A percentile compares a stretch with the other conserved stretches of the same genome.
phyloP scores from a whole-genome alignment of 2,888 invertebrate species.

The Pemphredon lugubris region DNA sequence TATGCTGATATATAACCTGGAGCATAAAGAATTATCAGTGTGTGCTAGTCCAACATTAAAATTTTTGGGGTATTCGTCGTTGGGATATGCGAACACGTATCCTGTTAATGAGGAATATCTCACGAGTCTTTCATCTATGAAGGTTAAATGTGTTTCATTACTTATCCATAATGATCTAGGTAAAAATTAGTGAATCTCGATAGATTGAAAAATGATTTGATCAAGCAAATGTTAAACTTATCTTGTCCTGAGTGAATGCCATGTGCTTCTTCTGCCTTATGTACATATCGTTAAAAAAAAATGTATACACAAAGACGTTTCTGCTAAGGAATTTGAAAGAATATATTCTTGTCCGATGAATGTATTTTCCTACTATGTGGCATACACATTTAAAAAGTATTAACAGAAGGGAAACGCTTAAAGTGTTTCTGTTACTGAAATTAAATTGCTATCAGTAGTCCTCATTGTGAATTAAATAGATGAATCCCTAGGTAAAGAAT shows the following conservation, averaged over 20 bases:
- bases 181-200: conserved; percentile 5
- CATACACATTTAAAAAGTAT: conserved; percentile 25
- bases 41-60: not conserved
- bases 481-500: conserved; percentile 14
- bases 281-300: conserved; percentile 20
- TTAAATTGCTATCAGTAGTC: no score
- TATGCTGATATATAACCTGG: not conserved
- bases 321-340: conserved; percentile 25
- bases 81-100: not conserved
- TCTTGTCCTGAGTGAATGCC: conserved; percentile 24
- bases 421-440: conserved; percentile 28
- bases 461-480: conserved; percentile 13
- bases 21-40: not conserved
- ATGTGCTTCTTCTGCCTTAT: conserved; percentile 11
- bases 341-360: conserved; percentile 46
- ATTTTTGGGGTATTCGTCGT: not conserved
- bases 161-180: not conserved
- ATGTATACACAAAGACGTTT: conserved; percentile 14
- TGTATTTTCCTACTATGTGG: conserved; percentile 40
- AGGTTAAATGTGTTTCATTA: not conserved
- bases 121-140: conserved; percentile 2
- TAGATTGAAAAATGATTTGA: not conserved
- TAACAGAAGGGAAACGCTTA: conserved; percentile 19
- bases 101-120: conserved; percentile 4
- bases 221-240: not conserved